A percentile compares a stretch with the other conserved stretches of the same genome.
phyloP scores from a whole-genome alignment of 2,888 invertebrate species.

The Hesperia comma region DNA sequence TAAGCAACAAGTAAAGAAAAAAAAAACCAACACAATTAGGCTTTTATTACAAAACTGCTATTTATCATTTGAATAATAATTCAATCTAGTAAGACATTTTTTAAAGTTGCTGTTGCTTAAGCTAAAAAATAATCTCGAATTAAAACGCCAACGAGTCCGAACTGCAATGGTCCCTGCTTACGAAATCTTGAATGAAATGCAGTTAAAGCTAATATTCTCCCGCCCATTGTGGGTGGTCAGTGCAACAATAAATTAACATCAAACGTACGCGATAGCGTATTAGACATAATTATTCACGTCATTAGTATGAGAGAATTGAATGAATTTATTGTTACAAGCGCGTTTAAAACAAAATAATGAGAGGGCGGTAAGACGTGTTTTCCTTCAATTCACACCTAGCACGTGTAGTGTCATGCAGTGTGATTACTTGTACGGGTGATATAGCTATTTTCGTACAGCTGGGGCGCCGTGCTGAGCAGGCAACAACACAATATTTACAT shows the following conservation, averaged over 20 bases:
- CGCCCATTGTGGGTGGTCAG: constrained; percentile 25
- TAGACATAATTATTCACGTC: constrained; percentile 35
- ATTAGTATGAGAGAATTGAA: constrained; percentile 40
- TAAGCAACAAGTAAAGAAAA: too few species aligned
- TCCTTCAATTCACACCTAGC: constrained; percentile 73
- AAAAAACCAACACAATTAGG: too few species aligned
- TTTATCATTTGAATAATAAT: too few species aligned
- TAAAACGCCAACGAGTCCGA: too few species aligned
- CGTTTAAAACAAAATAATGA: constrained; percentile 71
- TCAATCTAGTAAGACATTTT: too few species aligned
- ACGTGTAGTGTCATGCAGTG: constrained; percentile 75
- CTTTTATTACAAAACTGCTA: too few species aligned
- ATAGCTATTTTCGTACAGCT: constrained; percentile 63
- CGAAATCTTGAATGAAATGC: neutral
- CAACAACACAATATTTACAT: constrained; percentile 39
- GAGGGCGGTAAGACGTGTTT: constrained; percentile 65
- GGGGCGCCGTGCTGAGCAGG: constrained; percentile 44
- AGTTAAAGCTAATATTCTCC: constrained; percentile 10
- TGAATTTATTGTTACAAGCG: constrained; percentile 56
- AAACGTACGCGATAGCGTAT: constrained; percentile 29
- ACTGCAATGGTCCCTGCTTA: neutral
- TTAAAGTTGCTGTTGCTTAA: too few species aligned
- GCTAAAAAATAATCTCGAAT: too few species aligned
- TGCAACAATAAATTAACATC: constrained; percentile 33
- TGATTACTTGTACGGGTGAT: constrained; percentile 65